Percentiles rank a stretch among this genome's conserved stretches.
Evolutionary conservation across 2,113 vertebrate species (phyloP).

Genomic region (Siniperca chuatsi): DNA sequence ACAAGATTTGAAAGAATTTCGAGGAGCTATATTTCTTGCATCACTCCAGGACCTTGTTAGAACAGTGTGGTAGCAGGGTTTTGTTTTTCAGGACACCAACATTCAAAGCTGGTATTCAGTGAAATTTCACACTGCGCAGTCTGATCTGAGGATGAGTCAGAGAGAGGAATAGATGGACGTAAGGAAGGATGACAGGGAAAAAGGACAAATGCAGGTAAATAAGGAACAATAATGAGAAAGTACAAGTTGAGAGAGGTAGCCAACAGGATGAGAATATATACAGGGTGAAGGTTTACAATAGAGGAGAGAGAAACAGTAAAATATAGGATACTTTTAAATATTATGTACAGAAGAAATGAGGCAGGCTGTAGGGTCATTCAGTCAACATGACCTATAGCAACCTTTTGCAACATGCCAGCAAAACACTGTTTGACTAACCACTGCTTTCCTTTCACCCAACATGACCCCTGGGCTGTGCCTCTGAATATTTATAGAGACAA

Average conservation of each 20-base stretch:
- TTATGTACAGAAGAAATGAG: constrained; percentile 44
- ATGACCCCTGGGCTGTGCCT: constrained; percentile 42
- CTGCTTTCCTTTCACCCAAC: constrained; percentile 44
- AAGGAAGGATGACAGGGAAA: background rate
- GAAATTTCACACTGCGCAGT: constrained; percentile 24
- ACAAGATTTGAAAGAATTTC: background rate
- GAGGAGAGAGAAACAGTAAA: background rate
- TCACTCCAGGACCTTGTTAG: constrained; percentile 21
- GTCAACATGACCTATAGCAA: constrained; percentile 56
- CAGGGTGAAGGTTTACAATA: background rate
- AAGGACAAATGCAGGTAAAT: background rate
- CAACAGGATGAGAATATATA: constrained; percentile 1
- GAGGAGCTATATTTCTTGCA: background rate
- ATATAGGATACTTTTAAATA: constrained; percentile 23
- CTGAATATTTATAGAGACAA: constrained; percentile 71
- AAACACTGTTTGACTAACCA: constrained; percentile 60
- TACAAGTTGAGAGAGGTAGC: background rate
- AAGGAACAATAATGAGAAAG: background rate
- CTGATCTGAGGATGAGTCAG: background rate
- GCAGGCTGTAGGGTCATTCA: constrained; percentile 27
- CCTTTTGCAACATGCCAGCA: constrained; percentile 42
- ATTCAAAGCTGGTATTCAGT: constrained; percentile 31
- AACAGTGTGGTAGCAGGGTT: constrained; percentile 10
- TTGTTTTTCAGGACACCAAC: constrained; percentile 2
- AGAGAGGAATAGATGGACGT: background rate